Conservation (phyloP, 1,140 invertebrate species). For the Calliphora vicina region DNA sequence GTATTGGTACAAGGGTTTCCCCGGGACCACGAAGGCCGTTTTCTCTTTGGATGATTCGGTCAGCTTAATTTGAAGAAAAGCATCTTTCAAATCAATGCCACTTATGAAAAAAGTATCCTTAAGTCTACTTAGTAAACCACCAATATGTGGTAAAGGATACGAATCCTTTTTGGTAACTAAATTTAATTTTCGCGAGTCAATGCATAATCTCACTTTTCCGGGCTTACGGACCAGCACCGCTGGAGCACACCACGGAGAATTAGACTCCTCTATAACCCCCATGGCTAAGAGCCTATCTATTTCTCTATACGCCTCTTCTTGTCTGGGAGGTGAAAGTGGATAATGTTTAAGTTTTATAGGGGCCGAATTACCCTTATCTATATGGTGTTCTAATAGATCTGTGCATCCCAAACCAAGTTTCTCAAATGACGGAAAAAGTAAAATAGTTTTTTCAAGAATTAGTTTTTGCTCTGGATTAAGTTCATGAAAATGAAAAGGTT, state of each 20-base stretch:
- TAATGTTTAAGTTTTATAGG: neutral
- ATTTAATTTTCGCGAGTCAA: constrained; percentile 60
- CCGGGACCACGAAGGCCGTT: neutral
- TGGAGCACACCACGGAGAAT: constrained; percentile 46
- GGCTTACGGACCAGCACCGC: constrained; percentile 33
- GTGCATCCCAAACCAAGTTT: neutral
- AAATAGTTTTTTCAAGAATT: too few relatives aligned
- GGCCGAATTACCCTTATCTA: neutral
- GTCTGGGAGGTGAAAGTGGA: neutral
- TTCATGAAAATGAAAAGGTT: too few relatives aligned
- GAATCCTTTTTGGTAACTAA: constrained; percentile 56
- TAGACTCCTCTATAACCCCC: neutral
- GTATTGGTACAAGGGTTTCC: neutral
- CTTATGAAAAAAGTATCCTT: neutral
- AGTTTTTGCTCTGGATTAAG: too few relatives aligned
- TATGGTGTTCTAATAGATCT: neutral
- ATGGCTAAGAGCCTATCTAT: neutral
- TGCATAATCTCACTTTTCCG: constrained; percentile 47
- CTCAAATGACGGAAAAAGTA: neutral
- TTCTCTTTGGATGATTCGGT: neutral
- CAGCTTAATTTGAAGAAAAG: neutral
- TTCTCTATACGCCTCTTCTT: neutral
- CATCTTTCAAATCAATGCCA: neutral
- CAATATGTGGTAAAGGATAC: constrained; percentile 47
- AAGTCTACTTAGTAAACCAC: too few relatives aligned